Evolutionary conservation across 2,797 vertebrate genomes (phyloP), one percentile per base, ranked within the genome.

Genomic region (Xenops minutus): DNA sequence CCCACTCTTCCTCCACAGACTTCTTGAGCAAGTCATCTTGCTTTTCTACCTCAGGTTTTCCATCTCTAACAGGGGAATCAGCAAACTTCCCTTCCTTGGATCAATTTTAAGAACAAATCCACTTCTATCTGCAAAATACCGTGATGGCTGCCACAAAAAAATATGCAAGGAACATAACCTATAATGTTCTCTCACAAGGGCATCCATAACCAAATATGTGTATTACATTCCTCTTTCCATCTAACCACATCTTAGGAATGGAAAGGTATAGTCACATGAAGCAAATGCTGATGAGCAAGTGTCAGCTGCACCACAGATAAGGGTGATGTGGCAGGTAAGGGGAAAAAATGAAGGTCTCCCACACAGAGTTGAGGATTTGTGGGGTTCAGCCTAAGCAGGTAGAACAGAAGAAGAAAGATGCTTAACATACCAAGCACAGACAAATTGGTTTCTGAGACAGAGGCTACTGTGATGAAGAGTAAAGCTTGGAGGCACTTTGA

Each of bases 1-100:
- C 94, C 91, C 68, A 95, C 91, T 88, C 85, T 89, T 85, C 81
- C 81, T 89, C 56, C 61, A 59, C 75, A 71, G 56, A 36, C 32
- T 87, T 66, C 68, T 79, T 0, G 6, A 93, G 76, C 46, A 55
- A 94, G 52, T 64, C 52, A 61, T 92, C 68, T 48, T 81, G 16
- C 66, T 88, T 78, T 73, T 55, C 61, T 91, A 69, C 72, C 43
- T 51, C 37, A 62, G 68, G 22, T 85, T 83, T 90, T 88, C 76
- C 69, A 24, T 71, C 49, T 83, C 85, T 64, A 64, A 32, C 49
- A 14, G 9, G 46, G 36, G 73, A 84, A 88, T 54, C 18, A 1
- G 49, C 27, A 30, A 11, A 14, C n/a, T 87, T 62, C 54, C 49
- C 51, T 91, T 84, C 67, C 83, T 64, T 4, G 0, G 43, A 66